These are phyloP conservation scores for Nipponia nippon DNA, from an alignment of 2,113 vertebrate genomes.

Conservation along the genomic window DNA sequence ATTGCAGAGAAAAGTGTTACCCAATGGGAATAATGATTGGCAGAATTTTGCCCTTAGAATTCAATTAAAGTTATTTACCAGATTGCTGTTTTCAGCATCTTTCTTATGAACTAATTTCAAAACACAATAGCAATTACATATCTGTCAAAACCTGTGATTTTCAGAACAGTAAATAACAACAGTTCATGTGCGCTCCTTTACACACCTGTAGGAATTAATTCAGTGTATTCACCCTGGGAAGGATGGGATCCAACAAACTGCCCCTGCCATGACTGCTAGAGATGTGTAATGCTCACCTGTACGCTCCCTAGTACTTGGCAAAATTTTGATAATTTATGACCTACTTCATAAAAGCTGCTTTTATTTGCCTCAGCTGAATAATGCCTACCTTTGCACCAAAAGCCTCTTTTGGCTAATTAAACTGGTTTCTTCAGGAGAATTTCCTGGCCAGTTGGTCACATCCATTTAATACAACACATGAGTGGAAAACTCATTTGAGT, in stretches of 20 bases:
- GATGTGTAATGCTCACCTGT: background rate
- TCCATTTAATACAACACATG: background rate
- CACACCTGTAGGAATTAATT: background rate
- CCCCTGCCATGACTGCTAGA: background rate
- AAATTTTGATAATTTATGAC: background rate
- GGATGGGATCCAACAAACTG: background rate
- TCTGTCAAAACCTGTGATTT: conserved; percentile 19
- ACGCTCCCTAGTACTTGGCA: background rate
- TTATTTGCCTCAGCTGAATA: background rate
- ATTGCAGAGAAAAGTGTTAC: background rate
- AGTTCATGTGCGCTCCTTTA: background rate
- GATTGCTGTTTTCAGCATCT: conserved; percentile 32
- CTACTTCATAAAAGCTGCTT: background rate
- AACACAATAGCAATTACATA: conserved; percentile 26
- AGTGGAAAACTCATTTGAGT: background rate
- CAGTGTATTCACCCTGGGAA: background rate
- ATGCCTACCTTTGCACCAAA: background rate
- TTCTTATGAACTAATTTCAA: conserved; percentile 41
- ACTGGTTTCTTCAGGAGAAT: background rate
- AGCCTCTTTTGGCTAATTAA: background rate
- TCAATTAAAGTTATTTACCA: conserved; percentile 53
- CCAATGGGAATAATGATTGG: conserved; percentile 23
- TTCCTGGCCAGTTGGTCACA: background rate
- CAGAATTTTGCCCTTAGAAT: conserved; percentile 46
- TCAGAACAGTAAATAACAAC: background rate